phyloP scores from a whole-genome alignment of 2,888 invertebrate genomes.

The Drosophila sordidula region DNA sequence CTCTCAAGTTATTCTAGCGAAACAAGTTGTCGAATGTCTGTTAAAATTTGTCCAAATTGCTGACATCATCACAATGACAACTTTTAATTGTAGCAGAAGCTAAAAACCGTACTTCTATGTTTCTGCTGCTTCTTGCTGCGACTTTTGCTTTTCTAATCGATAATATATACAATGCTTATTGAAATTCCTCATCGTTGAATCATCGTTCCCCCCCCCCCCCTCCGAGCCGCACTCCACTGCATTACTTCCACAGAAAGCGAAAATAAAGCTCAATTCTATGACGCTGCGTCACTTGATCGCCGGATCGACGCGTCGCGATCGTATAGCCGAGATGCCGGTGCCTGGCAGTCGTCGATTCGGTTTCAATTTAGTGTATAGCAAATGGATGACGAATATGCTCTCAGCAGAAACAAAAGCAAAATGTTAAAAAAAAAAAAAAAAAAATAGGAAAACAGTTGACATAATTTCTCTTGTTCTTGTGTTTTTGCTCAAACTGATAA shows the following conservation, averaged over 20 bases:
- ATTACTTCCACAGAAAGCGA: constrained; percentile 3
- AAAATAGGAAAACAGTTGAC: constrained; percentile 35
- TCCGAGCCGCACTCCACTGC: not conserved
- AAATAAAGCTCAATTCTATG: constrained; percentile 2
- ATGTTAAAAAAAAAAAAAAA: not conserved
- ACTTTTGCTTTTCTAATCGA: constrained; percentile 6
- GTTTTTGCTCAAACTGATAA: constrained; percentile 35
- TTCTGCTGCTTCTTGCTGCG: not conserved
- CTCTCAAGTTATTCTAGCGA: not conserved
- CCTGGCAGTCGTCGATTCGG: constrained; percentile 28
- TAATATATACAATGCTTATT: constrained; percentile 4
- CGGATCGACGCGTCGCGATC: constrained; percentile 21
- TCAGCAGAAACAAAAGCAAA: not conserved
- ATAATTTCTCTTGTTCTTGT: constrained; percentile 38
- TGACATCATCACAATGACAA: constrained; percentile 27
- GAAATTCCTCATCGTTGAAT: constrained; percentile 45
- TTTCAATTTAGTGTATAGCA: constrained; percentile 23
- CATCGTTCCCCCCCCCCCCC: constrained; percentile 27
- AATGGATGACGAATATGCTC: constrained; percentile 21
- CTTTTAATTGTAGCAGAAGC: not conserved
- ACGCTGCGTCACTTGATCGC: constrained; percentile 48
- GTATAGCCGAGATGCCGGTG: constrained; percentile 42
- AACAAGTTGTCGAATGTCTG: constrained; percentile 15
- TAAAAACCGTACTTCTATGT: not conserved
- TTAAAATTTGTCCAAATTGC: not conserved